phyloP scores from a whole-genome alignment of 2,113 vertebrate genomes.

The Elgaria multicarinata region DNA sequence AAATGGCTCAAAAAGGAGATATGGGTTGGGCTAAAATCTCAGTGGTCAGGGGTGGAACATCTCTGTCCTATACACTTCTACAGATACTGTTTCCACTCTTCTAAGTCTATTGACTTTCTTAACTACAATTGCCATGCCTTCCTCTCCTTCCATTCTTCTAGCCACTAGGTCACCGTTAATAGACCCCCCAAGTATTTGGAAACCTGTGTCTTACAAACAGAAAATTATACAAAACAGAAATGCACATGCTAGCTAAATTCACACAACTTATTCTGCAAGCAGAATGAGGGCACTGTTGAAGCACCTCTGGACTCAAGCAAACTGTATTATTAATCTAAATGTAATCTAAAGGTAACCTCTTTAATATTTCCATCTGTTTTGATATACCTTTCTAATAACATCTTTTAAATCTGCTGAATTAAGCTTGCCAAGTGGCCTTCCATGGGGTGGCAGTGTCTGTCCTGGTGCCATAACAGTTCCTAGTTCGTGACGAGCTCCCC shows the following conservation, averaged over 20 bases:
- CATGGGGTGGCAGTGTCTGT: slow-evolving; percentile 88
- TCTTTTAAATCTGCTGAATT: slow-evolving; percentile 87
- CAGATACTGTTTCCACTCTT: not conserved
- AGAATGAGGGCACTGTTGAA: not conserved
- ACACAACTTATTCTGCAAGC: not conserved
- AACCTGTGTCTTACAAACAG: not conserved
- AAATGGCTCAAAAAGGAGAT: not conserved
- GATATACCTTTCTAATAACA: slow-evolving; percentile 90
- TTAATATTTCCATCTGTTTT: not conserved
- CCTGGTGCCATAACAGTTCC: slow-evolving; percentile 76
- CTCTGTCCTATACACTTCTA: not conserved
- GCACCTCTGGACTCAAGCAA: not conserved
- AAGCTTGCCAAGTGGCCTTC: slow-evolving; percentile 88
- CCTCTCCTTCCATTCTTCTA: not conserved
- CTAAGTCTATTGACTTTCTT: not conserved
- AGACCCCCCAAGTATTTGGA: too few species aligned
- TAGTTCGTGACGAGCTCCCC: slow-evolving; percentile 83
- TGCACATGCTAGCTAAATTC: too few species aligned
- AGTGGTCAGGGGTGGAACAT: not conserved
- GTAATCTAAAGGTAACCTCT: too few species aligned
- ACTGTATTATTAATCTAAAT: not conserved
- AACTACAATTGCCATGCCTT: not conserved
- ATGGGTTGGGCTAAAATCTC: not conserved
- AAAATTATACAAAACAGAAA: not conserved
- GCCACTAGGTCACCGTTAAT: not conserved